A percentile compares a stretch with the other conserved stretches of the same genome.
These are phyloP conservation scores for Spinus pinus DNA, from an alignment of 2,797 vertebrate genomes.

Conservation along the genomic window DNA sequence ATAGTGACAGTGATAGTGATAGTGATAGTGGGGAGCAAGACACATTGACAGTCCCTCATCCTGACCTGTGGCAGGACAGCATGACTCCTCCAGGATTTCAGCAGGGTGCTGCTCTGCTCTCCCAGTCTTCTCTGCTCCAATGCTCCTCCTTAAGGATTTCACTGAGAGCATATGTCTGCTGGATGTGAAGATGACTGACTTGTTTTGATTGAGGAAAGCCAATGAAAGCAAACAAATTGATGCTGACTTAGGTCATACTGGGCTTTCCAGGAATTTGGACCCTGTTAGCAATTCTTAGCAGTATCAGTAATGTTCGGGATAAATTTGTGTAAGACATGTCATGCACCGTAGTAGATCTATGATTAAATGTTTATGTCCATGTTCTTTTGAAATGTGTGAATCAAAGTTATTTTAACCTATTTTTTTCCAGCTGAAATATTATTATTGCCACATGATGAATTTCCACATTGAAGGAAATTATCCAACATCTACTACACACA, in stretches of 20 bases:
- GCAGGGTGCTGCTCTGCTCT: background rate
- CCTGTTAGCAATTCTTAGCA: background rate
- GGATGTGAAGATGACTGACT: background rate
- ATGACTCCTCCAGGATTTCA: background rate
- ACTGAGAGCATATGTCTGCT: background rate
- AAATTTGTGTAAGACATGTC: background rate
- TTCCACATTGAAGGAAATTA: background rate
- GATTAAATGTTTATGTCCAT: background rate
- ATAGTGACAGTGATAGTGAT: background rate
- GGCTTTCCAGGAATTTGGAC: background rate
- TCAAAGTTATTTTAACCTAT: background rate
- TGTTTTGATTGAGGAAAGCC: background rate
- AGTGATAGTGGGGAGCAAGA: background rate
- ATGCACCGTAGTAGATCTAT: background rate
- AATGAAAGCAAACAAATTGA: background rate
- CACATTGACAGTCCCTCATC: background rate
- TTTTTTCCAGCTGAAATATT: background rate
- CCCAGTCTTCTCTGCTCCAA: background rate
- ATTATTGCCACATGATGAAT: rapidly evolving
- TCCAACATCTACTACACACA: background rate
- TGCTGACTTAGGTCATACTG: background rate
- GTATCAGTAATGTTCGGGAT: background rate
- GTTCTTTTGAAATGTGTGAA: background rate
- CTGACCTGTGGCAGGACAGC: rapidly evolving
- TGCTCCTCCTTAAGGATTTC: background rate